A percentile compares a stretch with the other conserved stretches of the same genome.
Evolutionary conservation across 2,113 vertebrate genomes (phyloP).

Genomic region (Myrmecobius fasciatus): DNA sequence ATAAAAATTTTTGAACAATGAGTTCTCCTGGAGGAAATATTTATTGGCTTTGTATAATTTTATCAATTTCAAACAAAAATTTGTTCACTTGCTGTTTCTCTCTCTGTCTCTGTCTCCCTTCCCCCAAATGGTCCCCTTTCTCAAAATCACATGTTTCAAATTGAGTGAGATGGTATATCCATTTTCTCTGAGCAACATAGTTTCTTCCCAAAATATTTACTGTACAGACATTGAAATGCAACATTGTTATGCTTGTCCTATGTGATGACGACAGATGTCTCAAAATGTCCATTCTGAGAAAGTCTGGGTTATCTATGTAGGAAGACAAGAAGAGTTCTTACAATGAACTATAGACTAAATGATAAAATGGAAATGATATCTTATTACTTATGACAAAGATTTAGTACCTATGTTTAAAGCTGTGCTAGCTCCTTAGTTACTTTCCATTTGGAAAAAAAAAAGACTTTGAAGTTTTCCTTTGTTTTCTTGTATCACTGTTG

Average conservation of each 20-base stretch:
- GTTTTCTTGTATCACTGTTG: background rate
- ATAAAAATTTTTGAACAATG: too few relatives aligned
- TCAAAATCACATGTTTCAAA: too few relatives aligned
- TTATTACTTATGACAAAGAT: background rate
- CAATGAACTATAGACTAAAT: background rate
- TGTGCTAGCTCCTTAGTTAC: background rate
- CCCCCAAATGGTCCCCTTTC: too few relatives aligned
- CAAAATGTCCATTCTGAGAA: background rate
- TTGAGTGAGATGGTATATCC: background rate
- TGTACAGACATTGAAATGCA: background rate
- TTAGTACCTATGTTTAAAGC: background rate
- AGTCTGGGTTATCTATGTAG: background rate
- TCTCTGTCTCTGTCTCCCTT: too few relatives aligned
- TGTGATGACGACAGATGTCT: background rate
- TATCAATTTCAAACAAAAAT: too few relatives aligned
- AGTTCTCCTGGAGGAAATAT: too few relatives aligned
- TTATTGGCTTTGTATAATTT: too few relatives aligned
- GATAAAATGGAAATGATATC: background rate
- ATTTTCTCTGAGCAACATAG: background rate
- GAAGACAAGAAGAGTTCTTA: background rate
- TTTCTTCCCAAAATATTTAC: background rate
- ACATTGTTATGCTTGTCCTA: background rate
- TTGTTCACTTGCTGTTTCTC: too few relatives aligned
- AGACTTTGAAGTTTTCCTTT: background rate
- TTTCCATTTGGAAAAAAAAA: background rate